Base-by-base conservation (phyloP, 2,113 vertebrate genomes). In the Phaethon lepturus region DNA sequence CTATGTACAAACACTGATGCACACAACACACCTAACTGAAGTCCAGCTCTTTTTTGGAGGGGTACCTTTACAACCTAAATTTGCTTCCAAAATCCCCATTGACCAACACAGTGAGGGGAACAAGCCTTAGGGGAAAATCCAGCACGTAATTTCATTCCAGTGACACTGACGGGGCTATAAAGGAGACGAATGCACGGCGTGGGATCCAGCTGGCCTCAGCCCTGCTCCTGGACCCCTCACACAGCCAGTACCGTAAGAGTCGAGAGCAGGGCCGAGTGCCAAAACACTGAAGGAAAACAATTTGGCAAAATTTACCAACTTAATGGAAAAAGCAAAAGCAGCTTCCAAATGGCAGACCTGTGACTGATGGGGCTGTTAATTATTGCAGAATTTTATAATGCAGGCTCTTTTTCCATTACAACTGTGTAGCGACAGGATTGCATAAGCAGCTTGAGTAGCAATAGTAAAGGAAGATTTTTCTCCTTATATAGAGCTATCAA, bases 311-410 rank as follows among this genome's bases (percentile, higher is more conserved):
- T 82, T 63, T 33, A 96, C 95, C 95, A 92, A 71, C 85, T 91
- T 96, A 97, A 96, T 97, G 97, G 97, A 98, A 98, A 98, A 97
- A 94, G 92, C 93, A 93, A 97, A 92, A 83, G 78, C 29, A 28
- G 92, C 89, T 97, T 96, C 93, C 92, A 97, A 97, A 96, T 93
- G 94, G 94, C 96, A 97, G 93, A 74, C 2, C 42, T 88, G 86
- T 72, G 94, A 93, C 52, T 89, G 95, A 97, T 90, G 93, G 89
- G 82, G 89, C 92, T 84, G 94, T 95, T 97, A 96, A 94, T 96
- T 96, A 93, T 68, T 33, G 76, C 77, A 52, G 79, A 69, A 44
- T 86, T 96, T 94, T 87, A 93, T 69, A 81, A 66, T 18, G 83
- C 85, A 77, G 86, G 50, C 71, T 90, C 94, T 95, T 95, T 95